These are phyloP conservation scores for Bombycilla garrulus DNA, from an alignment of 2,113 vertebrate genomes.

Conservation along the genomic window DNA sequence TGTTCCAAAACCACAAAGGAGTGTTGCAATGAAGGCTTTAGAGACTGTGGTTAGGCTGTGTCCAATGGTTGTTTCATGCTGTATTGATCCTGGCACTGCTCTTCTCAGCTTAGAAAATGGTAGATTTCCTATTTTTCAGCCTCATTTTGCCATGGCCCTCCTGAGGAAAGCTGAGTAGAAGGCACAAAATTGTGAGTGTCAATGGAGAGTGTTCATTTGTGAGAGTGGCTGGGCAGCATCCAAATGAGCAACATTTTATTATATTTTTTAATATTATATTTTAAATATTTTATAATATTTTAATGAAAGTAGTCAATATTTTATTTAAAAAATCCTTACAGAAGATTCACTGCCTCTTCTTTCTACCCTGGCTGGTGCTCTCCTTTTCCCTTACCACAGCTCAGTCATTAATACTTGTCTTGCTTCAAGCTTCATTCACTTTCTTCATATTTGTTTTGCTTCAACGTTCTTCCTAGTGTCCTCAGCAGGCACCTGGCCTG, in stretches of 20 bases:
- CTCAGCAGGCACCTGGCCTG: neutral
- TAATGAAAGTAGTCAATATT: neutral
- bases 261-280: neutral
- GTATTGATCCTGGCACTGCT: neutral
- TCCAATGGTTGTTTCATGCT: neutral
- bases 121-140: neutral
- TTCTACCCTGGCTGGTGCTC: neutral
- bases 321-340: neutral
- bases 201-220: neutral
- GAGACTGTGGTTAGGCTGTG: neutral
- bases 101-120: neutral
- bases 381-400: neutral
- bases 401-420: neutral
- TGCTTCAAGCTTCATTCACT: neutral
- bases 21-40: neutral
- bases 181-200: neutral
- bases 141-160: neutral
- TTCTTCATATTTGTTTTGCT: neutral
- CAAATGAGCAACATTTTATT: neutral
- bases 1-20: neutral
- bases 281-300: neutral
- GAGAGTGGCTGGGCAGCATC: neutral
- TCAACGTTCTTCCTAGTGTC: neutral
- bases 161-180: constrained; percentile 3
- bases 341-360: neutral